Conservation (phyloP, 2,888 invertebrate species). For the Drosophila anomelani region DNA sequence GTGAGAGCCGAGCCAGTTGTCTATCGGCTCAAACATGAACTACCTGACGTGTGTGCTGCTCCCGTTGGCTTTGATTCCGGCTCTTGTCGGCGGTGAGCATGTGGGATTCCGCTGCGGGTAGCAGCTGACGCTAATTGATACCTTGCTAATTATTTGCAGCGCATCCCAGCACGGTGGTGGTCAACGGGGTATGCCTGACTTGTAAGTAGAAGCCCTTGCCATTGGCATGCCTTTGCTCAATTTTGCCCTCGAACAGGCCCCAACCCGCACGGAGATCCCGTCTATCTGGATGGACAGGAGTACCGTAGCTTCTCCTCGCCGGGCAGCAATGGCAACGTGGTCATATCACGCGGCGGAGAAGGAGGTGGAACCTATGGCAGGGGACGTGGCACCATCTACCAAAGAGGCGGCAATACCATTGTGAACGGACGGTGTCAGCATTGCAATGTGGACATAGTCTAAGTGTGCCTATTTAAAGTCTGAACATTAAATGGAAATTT, state of each 20-base stretch:
- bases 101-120: not conserved
- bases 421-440: constrained; percentile 58
- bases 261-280: constrained; percentile 62
- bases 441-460: constrained; percentile 60
- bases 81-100: constrained; percentile 58
- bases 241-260: constrained; percentile 35
- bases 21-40: constrained; percentile 55
- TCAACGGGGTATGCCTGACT: constrained; percentile 64
- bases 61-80: constrained; percentile 55
- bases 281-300: constrained; percentile 59
- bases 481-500: constrained; percentile 8
- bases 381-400: constrained; percentile 41
- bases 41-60: constrained; percentile 62
- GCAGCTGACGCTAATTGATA: constrained; percentile 39
- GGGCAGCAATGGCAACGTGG: constrained; percentile 44
- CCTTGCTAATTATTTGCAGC: constrained; percentile 50
- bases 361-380: not conserved
- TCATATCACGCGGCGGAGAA: constrained; percentile 51
- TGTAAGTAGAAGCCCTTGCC: constrained; percentile 55
- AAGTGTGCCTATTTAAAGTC: constrained; percentile 18
- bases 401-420: constrained; percentile 54
- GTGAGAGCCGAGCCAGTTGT: constrained; percentile 12
- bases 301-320: constrained; percentile 62
- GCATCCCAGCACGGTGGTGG: constrained; percentile 62
- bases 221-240: not conserved